A percentile compares a stretch with the other conserved stretches of the same genome.
Conservation (phyloP, 2,888 invertebrate species). For the Torymus auratus region DNA sequence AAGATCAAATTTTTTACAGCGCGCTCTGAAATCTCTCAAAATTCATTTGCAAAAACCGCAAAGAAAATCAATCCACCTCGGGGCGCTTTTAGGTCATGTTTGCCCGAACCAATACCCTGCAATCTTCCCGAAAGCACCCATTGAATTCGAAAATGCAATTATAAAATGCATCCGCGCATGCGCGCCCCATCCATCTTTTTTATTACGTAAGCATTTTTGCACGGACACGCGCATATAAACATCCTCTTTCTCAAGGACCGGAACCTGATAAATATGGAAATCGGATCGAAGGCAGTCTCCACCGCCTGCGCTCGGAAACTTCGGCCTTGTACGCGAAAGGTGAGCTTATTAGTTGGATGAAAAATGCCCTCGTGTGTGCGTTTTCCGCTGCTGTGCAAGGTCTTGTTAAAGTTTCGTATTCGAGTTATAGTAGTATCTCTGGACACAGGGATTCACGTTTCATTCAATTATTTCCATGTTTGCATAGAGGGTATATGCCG, state of each 20-base stretch:
- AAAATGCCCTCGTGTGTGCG: slow-evolving; percentile 22
- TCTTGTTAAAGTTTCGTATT: slow-evolving; percentile 13
- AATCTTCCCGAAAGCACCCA: too few species aligned
- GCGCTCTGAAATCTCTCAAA: too few species aligned
- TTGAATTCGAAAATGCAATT: slow-evolving; percentile 22
- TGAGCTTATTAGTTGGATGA: slow-evolving; percentile 46
- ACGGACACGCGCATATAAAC: slow-evolving; percentile 36
- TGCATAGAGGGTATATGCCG: too few species aligned
- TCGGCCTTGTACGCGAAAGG: not conserved
- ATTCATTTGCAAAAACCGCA: too few species aligned
- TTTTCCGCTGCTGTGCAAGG: too few species aligned
- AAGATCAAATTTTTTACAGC: too few species aligned
- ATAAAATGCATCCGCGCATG: not conserved
- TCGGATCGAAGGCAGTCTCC: slow-evolving; percentile 22
- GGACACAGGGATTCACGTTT: too few species aligned
- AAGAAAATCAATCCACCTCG: too few species aligned
- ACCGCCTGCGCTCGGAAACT: slow-evolving; percentile 1
- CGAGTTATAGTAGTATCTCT: too few species aligned
- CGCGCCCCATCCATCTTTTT: not conserved
- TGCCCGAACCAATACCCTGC: too few species aligned
- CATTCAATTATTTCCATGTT: too few species aligned
- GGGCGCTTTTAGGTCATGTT: too few species aligned
- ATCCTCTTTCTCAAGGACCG: not conserved
- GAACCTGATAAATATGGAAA: slow-evolving; percentile 57
- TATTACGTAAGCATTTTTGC: slow-evolving; percentile 40